phyloP scores from a whole-genome alignment of 2,113 vertebrate species.

The Irena cyanogastra region DNA sequence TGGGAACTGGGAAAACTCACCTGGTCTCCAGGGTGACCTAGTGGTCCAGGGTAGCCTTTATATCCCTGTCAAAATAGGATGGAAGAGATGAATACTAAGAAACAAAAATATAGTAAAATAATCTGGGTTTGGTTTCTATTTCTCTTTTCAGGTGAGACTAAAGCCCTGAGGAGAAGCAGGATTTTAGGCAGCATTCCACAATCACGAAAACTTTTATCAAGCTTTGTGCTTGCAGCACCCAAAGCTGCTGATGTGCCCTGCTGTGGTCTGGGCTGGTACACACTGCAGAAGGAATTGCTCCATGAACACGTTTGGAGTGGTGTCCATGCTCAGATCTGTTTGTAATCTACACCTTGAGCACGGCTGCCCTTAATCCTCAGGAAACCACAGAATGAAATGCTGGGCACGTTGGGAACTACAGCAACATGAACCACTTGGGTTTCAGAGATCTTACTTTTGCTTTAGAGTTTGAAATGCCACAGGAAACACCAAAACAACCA shows the following conservation, averaged over 20 bases:
- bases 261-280: too few species aligned
- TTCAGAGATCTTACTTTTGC: neutral
- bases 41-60: conserved; percentile 89
- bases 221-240: neutral
- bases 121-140: neutral
- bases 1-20: conserved; percentile 74
- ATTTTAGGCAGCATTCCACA: neutral
- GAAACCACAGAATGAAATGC: neutral
- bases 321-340: neutral
- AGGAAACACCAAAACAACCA: neutral
- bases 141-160: neutral
- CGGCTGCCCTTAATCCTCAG: neutral
- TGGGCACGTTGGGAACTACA: neutral
- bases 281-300: neutral
- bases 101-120: neutral
- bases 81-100: neutral
- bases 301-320: neutral
- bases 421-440: rapidly evolving
- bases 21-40: conserved; percentile 91
- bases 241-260: neutral
- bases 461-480: neutral
- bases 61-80: conserved; percentile 77
- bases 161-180: neutral
- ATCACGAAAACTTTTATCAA: rapidly evolving
- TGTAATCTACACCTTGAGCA: neutral